Percentiles rank a stretch among this genome's conserved stretches.
phyloP scores from a whole-genome alignment of 2,797 vertebrate species.

The Cuculus canorus region DNA sequence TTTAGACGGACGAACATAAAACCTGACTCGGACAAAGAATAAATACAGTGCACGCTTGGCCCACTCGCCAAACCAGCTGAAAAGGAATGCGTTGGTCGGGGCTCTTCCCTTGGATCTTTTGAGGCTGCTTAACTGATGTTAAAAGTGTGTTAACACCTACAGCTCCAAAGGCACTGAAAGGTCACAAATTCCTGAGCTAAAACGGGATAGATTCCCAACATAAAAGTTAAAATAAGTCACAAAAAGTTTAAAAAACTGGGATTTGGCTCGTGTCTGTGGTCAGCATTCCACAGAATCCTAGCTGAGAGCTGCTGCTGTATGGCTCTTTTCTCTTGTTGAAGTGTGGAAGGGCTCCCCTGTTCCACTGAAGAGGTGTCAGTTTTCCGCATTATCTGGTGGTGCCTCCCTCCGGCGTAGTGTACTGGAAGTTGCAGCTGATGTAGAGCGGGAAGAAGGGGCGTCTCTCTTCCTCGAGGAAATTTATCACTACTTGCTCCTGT shows the following conservation, averaged over 20 bases:
- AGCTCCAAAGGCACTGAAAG: conserved; percentile 77
- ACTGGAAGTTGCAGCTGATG: conserved; percentile 97
- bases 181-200: conserved; percentile 77
- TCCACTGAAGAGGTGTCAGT: conserved; percentile 36
- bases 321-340: neutral
- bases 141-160: conserved; percentile 20
- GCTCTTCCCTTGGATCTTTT: conserved; percentile 37
- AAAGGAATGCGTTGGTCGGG: conserved; percentile 56
- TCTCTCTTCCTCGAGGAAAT: conserved; percentile 87
- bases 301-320: neutral
- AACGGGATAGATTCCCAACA: conserved; percentile 49
- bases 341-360: neutral
- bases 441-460: conserved; percentile 93
- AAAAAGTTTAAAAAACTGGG: conserved; percentile 24
- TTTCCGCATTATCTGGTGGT: conserved; percentile 44
- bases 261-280: conserved; percentile 44
- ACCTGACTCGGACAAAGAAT: neutral
- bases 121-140: conserved; percentile 48
- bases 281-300: neutral
- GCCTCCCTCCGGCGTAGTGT: conserved; percentile 85
- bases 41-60: neutral
- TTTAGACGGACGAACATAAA: conserved; percentile 43
- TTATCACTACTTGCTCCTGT: conserved; percentile 97
- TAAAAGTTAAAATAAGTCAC: conserved; percentile 49
- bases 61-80: neutral